Conservation (phyloP, 2,797 vertebrate species). For the Odontamblyopus lacepedii region DNA sequence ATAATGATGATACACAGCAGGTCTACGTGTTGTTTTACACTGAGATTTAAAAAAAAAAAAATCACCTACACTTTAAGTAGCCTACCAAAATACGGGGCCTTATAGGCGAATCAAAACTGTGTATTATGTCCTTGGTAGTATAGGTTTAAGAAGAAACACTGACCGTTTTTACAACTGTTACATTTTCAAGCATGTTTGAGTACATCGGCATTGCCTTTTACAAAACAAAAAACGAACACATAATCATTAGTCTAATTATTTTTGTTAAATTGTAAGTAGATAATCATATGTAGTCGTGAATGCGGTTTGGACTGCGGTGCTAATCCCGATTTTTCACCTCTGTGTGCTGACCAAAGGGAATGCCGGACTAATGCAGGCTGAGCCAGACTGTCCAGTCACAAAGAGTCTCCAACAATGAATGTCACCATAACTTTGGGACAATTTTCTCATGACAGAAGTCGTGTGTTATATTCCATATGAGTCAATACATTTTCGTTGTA, state of each 20-base stretch:
- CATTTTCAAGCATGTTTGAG: too few species aligned
- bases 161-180: too few species aligned
- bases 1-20: too few species aligned
- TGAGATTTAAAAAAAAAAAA: too few species aligned
- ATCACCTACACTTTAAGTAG: too few species aligned
- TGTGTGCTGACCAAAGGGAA: constrained; percentile 75
- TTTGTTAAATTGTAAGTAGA: background rate
- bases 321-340: constrained; percentile 67
- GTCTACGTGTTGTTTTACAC: too few species aligned
- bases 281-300: background rate
- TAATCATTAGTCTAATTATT: background rate
- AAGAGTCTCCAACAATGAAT: constrained; percentile 49
- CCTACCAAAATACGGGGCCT: too few species aligned
- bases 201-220: too few species aligned
- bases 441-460: background rate
- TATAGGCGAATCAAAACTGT: too few species aligned
- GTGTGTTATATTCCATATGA: too few species aligned
- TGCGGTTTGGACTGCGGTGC: background rate
- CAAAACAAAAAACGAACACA: background rate
- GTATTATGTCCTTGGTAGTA: too few species aligned
- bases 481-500: background rate
- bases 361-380: constrained; percentile 51
- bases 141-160: too few species aligned
- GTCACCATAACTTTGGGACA: constrained; percentile 30
- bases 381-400: constrained; percentile 57